Percentiles rank a stretch among this genome's conserved stretches.
These are phyloP conservation scores for Takifugu bimaculatus DNA, from an alignment of 2,113 vertebrate genomes.

Conservation along the genomic window DNA sequence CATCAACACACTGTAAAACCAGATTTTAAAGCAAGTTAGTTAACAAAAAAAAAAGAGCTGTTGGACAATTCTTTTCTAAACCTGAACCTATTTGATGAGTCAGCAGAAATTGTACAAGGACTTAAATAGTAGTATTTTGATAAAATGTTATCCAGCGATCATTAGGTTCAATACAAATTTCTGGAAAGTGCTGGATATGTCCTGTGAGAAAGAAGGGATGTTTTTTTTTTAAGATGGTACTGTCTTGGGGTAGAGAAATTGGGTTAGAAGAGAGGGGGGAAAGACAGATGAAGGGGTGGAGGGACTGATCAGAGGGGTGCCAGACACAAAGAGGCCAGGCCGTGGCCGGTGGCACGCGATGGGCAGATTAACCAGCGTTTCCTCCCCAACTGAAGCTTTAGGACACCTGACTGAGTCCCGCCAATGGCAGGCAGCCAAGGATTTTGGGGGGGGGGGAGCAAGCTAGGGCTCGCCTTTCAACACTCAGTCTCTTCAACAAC, in stretches of 20 bases:
- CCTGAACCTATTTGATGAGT: constrained; percentile 36
- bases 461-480: constrained; percentile 66
- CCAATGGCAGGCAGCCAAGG: constrained; percentile 68
- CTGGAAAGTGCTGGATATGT: constrained; percentile 10
- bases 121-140: not conserved
- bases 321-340: constrained; percentile 73
- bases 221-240: constrained; percentile 38
- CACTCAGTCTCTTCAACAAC: constrained; percentile 61
- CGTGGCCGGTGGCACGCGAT: constrained; percentile 73
- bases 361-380: constrained; percentile 74
- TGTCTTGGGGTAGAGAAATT: constrained; percentile 55
- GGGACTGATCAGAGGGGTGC: constrained; percentile 65
- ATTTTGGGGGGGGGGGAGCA: constrained; percentile 39
- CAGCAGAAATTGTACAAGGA: constrained; percentile 27
- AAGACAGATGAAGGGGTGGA: constrained; percentile 63
- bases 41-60: not conserved
- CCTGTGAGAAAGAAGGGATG: constrained; percentile 30
- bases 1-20: no score
- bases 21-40: not conserved
- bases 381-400: constrained; percentile 72
- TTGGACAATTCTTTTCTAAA: not conserved
- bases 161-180: not conserved
- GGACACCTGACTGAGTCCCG: constrained; percentile 72
- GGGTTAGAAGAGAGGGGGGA: constrained; percentile 48
- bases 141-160: constrained; percentile 2